Evolutionary conservation across 37 sponge, comb jelly and placozoan species (phyloP), one percentile per base, ranked within the genome.

Genomic region (Amphimedon queenslandica): DNA sequence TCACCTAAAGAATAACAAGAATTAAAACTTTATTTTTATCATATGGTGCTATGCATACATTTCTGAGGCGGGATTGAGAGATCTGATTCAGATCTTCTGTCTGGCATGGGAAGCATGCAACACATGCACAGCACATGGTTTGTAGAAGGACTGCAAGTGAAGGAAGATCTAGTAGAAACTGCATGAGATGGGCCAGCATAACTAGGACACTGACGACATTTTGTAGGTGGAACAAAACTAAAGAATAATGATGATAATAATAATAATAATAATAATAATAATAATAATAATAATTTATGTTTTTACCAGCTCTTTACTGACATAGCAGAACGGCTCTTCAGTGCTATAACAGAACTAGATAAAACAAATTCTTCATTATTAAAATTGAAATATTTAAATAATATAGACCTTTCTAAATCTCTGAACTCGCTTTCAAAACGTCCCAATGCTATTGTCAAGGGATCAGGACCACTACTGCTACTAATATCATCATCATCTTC

Each of bases 171-270:
- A 4, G 53, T 69, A 25, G 43, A 60, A 64, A 72, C 16, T 23
- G 79, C 1, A 30, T 39, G 27, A 2, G 67, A 23, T 3, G 58
- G 13, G 10, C 57, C 77, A 1, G 64, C 58, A 61, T 77, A 79
- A 1, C 80, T 75, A 37, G 90, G 93, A 76, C 96, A 96, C 66
- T 92, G 93, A 6, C 90, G 77, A 56, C 96, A 96, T 1, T 70
- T 24, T 13, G 43, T 66, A 2, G 32, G 29, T 28, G 90, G 83
- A 36, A 51, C 25, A 37, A 24, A 29, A 25, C 61, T 60, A 60
- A 60, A n/a, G 28, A 47, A 47, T 23, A n/a, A 36, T 3, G 67
- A 66, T 34, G 67, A 30, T 32, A 36, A 66, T 66, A 24, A n/a
- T n/a, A n/a, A n/a, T n/a, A n/a, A n/a, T n/a, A n/a, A n/a, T n/a